Conservation (phyloP, 2,797 vertebrate species). For the Poeciliopsis turneri region DNA sequence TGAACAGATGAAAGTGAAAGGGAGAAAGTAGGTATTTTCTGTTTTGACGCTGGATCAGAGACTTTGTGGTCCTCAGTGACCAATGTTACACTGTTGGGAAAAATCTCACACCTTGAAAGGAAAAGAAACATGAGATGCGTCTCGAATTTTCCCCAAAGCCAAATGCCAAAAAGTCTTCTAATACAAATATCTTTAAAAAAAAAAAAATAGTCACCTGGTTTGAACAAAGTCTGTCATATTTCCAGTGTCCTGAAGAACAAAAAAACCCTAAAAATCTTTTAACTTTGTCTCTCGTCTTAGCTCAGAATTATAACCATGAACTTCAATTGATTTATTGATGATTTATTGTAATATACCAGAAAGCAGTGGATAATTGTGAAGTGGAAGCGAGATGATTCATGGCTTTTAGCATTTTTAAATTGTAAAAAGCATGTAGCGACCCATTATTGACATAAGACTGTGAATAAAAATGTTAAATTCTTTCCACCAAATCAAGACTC, state of each 20-base stretch:
- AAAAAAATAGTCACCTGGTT: neutral
- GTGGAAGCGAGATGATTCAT: neutral
- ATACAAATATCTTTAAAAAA: neutral
- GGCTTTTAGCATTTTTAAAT: neutral
- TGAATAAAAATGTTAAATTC: neutral
- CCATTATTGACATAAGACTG: neutral
- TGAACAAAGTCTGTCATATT: neutral
- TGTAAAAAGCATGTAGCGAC: neutral
- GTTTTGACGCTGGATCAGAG: slow-evolving; percentile 70
- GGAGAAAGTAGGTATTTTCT: slow-evolving; percentile 51
- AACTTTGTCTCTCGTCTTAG: neutral
- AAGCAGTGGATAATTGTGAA: neutral
- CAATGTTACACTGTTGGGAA: slow-evolving; percentile 28
- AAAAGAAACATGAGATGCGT: slow-evolving; percentile 30
- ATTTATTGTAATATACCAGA: neutral
- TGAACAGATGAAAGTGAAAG: slow-evolving; percentile 46
- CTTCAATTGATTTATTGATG: neutral
- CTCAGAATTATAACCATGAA: neutral
- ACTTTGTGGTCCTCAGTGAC: slow-evolving; percentile 59
- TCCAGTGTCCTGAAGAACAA: neutral
- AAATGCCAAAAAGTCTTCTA: slow-evolving; percentile 5
- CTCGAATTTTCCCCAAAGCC: slow-evolving; percentile 28
- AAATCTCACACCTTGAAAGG: slow-evolving; percentile 35
- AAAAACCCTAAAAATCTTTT: neutral
- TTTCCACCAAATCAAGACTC: neutral